A percentile compares a stretch with the other conserved stretches of the same genome.
These are phyloP conservation scores for Piprites chloris DNA, from an alignment of 2,113 vertebrate species.

Conservation along the genomic window DNA sequence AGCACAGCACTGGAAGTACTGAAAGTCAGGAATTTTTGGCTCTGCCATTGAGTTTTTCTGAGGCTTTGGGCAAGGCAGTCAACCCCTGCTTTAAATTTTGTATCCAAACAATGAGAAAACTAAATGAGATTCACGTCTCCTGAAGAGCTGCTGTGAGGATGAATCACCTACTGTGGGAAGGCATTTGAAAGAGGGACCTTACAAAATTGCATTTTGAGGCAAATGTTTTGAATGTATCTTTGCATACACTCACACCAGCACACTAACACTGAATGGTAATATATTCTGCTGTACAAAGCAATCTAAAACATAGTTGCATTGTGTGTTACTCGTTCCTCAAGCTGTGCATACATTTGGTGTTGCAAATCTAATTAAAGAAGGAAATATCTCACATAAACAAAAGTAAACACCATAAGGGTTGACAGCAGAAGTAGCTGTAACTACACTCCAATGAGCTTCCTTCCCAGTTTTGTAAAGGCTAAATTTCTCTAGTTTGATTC, in stretches of 20 bases:
- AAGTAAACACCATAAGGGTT: background rate
- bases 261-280: background rate
- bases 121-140: background rate
- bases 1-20: background rate
- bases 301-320: background rate
- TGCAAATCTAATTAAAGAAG: conserved; percentile 9
- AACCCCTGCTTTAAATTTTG: background rate
- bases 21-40: background rate
- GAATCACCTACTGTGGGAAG: background rate
- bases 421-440: background rate
- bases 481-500: background rate
- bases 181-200: background rate
- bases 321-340: background rate
- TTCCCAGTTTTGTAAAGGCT: background rate
- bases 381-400: background rate
- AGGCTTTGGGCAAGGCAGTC: background rate
- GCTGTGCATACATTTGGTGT: background rate
- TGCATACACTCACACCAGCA: background rate
- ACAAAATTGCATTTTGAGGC: background rate
- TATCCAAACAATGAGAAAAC: background rate
- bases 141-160: background rate
- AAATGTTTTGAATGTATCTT: background rate
- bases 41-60: background rate
- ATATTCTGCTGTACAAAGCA: background rate
- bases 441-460: background rate